Evolutionary conservation across 2,113 vertebrate species (phyloP).

Genomic region (Hypomesus transpacificus): DNA sequence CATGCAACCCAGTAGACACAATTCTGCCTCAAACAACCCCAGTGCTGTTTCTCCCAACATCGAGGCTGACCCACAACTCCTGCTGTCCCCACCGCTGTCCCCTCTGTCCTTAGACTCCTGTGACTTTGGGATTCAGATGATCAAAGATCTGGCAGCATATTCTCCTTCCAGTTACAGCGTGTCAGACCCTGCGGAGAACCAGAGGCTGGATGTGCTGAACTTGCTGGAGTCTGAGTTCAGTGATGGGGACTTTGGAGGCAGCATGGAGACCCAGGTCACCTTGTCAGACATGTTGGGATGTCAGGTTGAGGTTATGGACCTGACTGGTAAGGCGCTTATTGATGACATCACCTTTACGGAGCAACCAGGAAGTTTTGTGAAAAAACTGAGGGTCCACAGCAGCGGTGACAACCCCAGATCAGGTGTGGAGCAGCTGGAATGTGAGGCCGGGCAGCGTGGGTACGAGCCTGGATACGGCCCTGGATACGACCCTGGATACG

Average conservation of each 20-base stretch:
- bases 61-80: slow-evolving; percentile 20
- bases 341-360: slow-evolving; percentile 25
- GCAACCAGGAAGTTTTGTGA: slow-evolving; percentile 17
- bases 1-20: slow-evolving; percentile 2
- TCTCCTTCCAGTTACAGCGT: slow-evolving; percentile 27
- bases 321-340: slow-evolving; percentile 8
- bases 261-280: slow-evolving; percentile 40
- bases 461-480: slow-evolving; percentile 12
- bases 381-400: slow-evolving; percentile 8
- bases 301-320: slow-evolving; percentile 23
- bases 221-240: slow-evolving; percentile 36
- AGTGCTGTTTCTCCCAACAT: not conserved
- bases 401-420: not conserved
- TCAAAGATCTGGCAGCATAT: slow-evolving; percentile 36
- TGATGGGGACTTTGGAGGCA: slow-evolving; percentile 28
- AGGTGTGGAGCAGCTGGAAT: slow-evolving; percentile 17
- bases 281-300: slow-evolving; percentile 44
- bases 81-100: slow-evolving; percentile 47
- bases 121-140: slow-evolving; percentile 58
- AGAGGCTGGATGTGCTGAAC: slow-evolving; percentile 58
- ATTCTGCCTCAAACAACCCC: slow-evolving; percentile 5
- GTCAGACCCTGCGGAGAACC: slow-evolving; percentile 40
- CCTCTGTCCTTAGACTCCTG: slow-evolving; percentile 57
- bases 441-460: slow-evolving; percentile 7
- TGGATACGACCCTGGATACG: slow-evolving; percentile 5